Base-by-base conservation (phyloP, 2,888 invertebrate genomes). In the Hyles lineata region DNA sequence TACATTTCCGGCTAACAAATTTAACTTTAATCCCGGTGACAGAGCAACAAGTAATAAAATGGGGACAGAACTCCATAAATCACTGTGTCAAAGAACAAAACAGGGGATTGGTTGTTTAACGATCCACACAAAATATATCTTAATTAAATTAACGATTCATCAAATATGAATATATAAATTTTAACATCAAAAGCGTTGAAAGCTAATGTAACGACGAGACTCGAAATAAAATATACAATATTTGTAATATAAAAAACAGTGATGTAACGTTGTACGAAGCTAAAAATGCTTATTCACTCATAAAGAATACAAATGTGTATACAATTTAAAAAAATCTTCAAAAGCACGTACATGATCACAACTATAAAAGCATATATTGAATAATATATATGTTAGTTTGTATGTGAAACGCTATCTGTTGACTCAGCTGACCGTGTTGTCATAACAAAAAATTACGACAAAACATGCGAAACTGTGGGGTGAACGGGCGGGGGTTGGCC, bases 351-450 rank as follows among this genome's bases (percentile, higher is more conserved):
- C 67, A 50, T 25, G 23, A 67, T 23, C 43, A 11, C 23, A 67
- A 23, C 50, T 43, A 67, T 43, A 29, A 23, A 50, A 50, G 43
- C n/a, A 11, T 67, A 15, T 43, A 67, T 67, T 67, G 23, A 23
- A 67, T 50, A 67, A 50, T 67, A 67, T 78, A 83, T 81, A 81
- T 78, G n/a, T n/a, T n/a, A n/a, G n/a, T n/a, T n/a, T n/a, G 79
- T 79, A 80, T 67, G 50, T 67, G 50, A 35, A 23, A 50, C 67
- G 67, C 23, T 67, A 67, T 67, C 67, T 67, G 77, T 79, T 81
- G 81, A 82, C 86, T 82, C 90, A 90, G 90, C 90, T 90, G 90
- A 90, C 86, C 87, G 83, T 88, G 88, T 88, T 87, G 85, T 87
- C 87, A 89, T 85, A 89, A 88, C 86, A 89, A 87, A 86, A 88